Conservation (phyloP, 2,113 vertebrate genomes). For the Laticauda colubrina region DNA sequence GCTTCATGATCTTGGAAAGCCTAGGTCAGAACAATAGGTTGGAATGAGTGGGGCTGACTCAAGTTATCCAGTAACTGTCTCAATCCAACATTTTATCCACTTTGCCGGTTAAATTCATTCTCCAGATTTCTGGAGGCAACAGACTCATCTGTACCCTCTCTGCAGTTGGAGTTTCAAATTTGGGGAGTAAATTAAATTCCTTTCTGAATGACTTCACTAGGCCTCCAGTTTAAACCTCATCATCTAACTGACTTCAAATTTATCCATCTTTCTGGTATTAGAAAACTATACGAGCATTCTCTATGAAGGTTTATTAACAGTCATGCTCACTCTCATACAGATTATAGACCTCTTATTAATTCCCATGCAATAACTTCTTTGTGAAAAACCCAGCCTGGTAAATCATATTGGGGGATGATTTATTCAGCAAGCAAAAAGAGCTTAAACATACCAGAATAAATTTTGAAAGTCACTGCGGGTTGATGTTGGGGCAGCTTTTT, state of each 20-base stretch:
- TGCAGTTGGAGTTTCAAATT: background rate
- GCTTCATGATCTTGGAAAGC: too few relatives aligned
- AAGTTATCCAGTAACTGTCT: background rate
- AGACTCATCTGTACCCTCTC: background rate
- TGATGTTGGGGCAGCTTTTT: constrained; percentile 48
- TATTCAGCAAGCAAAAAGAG: constrained; percentile 49
- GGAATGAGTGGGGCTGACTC: background rate
- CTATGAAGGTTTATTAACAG: constrained; percentile 21
- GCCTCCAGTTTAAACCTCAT: background rate
- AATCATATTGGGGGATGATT: constrained; percentile 58
- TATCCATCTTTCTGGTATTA: background rate
- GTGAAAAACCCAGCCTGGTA: constrained; percentile 52
- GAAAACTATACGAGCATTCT: background rate
- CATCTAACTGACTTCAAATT: background rate
- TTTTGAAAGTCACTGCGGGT: constrained; percentile 48
- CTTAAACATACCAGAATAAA: constrained; percentile 33
- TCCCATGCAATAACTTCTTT: constrained; percentile 45
- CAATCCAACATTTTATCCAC: background rate
- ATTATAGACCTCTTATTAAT: constrained; percentile 46
- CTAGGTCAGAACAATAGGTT: background rate
- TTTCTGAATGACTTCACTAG: background rate
- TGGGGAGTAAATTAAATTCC: background rate
- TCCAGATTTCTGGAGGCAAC: background rate
- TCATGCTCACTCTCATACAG: background rate
- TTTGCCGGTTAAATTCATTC: background rate